Percentiles rank a stretch among this genome's conserved stretches.
Evolutionary conservation across 1,140 invertebrate species (phyloP).

Genomic region (Caligus rogercresseyi): DNA sequence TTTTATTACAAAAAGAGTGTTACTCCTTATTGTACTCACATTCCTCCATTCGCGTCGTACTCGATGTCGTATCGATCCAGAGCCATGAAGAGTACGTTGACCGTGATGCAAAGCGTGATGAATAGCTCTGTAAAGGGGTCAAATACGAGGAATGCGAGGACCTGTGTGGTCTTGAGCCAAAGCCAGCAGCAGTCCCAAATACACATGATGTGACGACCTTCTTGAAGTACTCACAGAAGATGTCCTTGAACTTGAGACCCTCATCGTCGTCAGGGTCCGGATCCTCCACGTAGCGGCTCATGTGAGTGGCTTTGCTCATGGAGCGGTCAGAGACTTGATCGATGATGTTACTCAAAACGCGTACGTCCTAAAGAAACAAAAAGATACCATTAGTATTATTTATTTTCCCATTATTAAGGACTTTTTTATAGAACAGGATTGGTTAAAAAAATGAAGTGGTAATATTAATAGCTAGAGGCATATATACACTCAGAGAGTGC

Average conservation of each 20-base stretch:
- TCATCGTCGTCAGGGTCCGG: constrained; percentile 13
- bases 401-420: no score
- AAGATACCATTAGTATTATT: constrained; percentile 16
- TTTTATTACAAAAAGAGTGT: no score
- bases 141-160: constrained; percentile 31
- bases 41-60: constrained; percentile 16
- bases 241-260: constrained; percentile 18
- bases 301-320: constrained; percentile 8
- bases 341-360: constrained; percentile 92
- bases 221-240: constrained; percentile 9
- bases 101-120: constrained; percentile 32
- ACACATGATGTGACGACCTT: constrained; percentile 53
- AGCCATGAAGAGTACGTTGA: constrained; percentile 27
- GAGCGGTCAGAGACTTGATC: constrained; percentile 45
- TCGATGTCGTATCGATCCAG: constrained; percentile 19
- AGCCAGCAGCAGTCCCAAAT: constrained; percentile 88
- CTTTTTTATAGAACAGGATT: no score
- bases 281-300: constrained; percentile 3
- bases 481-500: no score
- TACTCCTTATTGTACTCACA: no score
- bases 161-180: constrained; percentile 76
- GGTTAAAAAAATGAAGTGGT: no score
- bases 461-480: no score
- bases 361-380: constrained; percentile 57
- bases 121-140: constrained; percentile 34